Base-by-base conservation (phyloP, 2,888 invertebrate species). In the Germaria angustata region DNA sequence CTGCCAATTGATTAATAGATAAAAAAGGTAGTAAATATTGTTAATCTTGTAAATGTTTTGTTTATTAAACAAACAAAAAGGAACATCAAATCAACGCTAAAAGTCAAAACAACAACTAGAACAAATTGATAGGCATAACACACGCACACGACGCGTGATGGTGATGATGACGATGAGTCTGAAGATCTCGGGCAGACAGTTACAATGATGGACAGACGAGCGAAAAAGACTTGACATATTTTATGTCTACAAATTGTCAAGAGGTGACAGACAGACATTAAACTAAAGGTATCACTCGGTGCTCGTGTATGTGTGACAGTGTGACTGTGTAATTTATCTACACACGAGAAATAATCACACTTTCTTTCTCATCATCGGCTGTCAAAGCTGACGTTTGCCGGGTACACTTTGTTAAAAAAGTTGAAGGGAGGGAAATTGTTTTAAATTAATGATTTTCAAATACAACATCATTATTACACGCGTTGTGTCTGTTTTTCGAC, bases 71-170 rank as follows among this genome's bases (percentile, higher is more conserved):
- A 46, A 59, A 68, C n/a, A 15, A 51, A 34, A 22, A 59, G 22
- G 1, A 59, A 22, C 36, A 32, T 6, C 55, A 8, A 34, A 24
- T 7, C 24, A 5, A 20, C 17, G 34, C 2, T 59, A 24, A 1
- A 28, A 22, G 7, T 39, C 24, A 57, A 11, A 28, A 28, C 28
- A 71, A 22, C 44, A 44, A 36, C 9, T 24, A 51, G 9, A 53
- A 53, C n/a, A 65, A 65, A 59, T 71, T 77, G 71, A 72, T 72
- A 72, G 39, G 65, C 22, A 61, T 71, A 71, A 65, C 51, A 76
- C 49, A 76, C 34, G 28, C 39, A 44, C 44, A 22, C 41, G 41
- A 32, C 49, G 61, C 57, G 17, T 59, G 59, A 36, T 8, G 22
- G 32, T 24, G 28, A 36, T 41, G 41, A 39, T 49, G 59, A 68